Base-by-base conservation (phyloP, 2,888 invertebrate species). In the Philaethria dido region DNA sequence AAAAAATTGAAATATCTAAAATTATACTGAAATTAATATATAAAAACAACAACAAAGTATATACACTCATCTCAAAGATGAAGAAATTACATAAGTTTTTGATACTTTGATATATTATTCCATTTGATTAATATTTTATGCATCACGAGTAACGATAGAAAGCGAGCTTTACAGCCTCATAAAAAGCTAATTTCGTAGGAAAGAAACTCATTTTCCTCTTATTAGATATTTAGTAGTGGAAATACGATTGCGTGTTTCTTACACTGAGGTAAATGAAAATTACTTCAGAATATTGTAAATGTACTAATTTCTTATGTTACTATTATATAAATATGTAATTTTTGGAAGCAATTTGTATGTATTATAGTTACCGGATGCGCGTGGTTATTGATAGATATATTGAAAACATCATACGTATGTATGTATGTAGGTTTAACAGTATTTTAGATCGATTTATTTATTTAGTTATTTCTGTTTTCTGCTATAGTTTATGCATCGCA, bases 151-250 rank as follows among this genome's bases (percentile, higher is more conserved):
- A 66, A 65, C 29, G 50, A 57, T 33, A 39, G 54, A 54, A 45
- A 36, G 33, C 44, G 25, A 64, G 64, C 33, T 66, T 72, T 62
- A 66, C 54, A 60, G 18, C 36, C 57, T 61, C 62, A 66, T 71
- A 71, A 72, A 69, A 71, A 64, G 64, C 69, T 62, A 69, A 68
- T 70, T 68, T 67, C 57, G 52, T 52, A 36, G 60, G 39, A 54
- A 69, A 62, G 62, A 59, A 67, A 61, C 69, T 68, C 72, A 71
- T 71, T 71, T 68, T 60, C 55, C 42, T 64, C 66, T 69, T 66
- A 70, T 70, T 68, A 66, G 66, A 70, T 69, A 73, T 71, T 69
- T 65, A 73, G 48, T 71, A 42, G 55, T 50, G 57, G 64, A 65
- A 68, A 57, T 61, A 52, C 64, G 54, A 47, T 60, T 39, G 66